Percentiles rank a stretch among this genome's conserved stretches.
Evolutionary conservation across 2,797 vertebrate genomes (phyloP).

Genomic region (Eutrigla gurnardus): DNA sequence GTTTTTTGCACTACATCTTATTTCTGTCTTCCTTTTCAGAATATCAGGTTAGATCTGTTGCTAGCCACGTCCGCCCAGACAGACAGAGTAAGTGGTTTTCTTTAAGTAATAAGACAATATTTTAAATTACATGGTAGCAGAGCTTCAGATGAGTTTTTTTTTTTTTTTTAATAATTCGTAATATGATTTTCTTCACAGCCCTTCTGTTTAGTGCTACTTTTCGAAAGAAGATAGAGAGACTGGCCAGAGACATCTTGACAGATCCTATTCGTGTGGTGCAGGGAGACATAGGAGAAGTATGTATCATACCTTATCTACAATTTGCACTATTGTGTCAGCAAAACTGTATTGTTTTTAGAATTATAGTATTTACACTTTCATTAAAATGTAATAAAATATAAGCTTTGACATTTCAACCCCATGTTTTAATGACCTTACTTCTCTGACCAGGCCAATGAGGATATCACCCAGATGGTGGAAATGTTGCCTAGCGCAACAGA

Average conservation of each 20-base stretch:
- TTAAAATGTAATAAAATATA: not conserved
- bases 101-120: not conserved
- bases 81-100: conserved; percentile 92
- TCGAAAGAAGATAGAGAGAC: conserved; percentile 96
- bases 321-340: no score
- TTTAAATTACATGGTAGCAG: not conserved
- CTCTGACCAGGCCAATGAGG: conserved; percentile 92
- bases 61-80: conserved; percentile 97
- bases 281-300: conserved; percentile 98
- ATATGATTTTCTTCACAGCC: conserved; percentile 79
- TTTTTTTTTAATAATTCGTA: not conserved
- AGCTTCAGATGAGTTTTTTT: not conserved
- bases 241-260: conserved; percentile 95
- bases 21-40: conserved; percentile 80
- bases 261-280: conserved; percentile 98
- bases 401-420: not conserved
- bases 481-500: conserved; percentile 88
- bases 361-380: not conserved
- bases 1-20: not conserved
- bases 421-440: conserved; percentile 3
- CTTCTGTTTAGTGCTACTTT: conserved; percentile 98
- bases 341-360: not conserved
- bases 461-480: conserved; percentile 97
- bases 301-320: not conserved
- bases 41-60: conserved; percentile 96